Evolutionary conservation across 2,888 invertebrate genomes (phyloP), one percentile per base, ranked within the genome.

Genomic region (Andrena haemorrhoa): DNA sequence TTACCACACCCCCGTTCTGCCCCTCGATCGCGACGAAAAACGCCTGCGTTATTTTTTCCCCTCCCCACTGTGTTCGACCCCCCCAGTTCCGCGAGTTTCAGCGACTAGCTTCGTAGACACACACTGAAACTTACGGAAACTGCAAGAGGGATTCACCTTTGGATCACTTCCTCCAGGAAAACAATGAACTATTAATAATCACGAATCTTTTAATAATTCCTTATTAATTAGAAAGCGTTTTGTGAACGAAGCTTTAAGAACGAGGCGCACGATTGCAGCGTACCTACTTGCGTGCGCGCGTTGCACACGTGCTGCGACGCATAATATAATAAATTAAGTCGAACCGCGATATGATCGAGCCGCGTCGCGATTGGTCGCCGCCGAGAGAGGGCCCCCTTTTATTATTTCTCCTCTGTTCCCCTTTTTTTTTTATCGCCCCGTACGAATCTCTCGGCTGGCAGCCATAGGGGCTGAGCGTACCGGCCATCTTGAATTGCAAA

Each of bases 401-500:
- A 76, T 71, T 74, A 60, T 80, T 66, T 80, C 66, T 79, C 66
- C 70, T 29, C 16, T 29, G 6, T 61, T 35, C 35, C 53, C 16
- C 35, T n/a, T 31, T 79, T 85, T 85, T 87, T 85, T 88, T 88
- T 88, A 88, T 88, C 88, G 82, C 85, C 49, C 76, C 76, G 60
- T 56, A 76, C 77, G 76, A 91, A 92, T 91, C 91, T 91, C 85
- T 86, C 80, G 73, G 77, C 72, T 74, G 86, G 79, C 87, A 83
- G 86, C 84, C 88, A 85, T 86, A 74, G 82, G 85, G 76, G 80
- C 83, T 84, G 84, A 76, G 68, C 75, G 56, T 71, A 53, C 58
- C 68, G 85, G 91, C 92, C 91, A 92, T 92, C 90, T 92, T 92
- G 91, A 91, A 92, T 91, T 89, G 89, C 90, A 89, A 90, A 84